Conservation (phyloP, 2,797 vertebrate species). For the Nyctibius grandis region DNA sequence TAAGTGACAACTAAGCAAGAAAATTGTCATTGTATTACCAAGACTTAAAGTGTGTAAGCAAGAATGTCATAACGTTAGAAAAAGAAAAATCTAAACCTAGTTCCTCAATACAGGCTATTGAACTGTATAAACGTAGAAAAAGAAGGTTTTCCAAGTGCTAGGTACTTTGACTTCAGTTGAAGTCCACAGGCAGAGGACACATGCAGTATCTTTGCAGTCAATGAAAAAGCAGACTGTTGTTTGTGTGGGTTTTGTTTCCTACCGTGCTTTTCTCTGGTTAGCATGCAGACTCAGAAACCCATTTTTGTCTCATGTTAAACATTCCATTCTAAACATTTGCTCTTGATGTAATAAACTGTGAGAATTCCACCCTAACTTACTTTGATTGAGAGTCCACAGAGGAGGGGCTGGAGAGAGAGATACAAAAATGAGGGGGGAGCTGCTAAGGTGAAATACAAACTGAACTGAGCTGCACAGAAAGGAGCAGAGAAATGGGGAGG, state of each 20-base stretch:
- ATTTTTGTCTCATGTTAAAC: neutral
- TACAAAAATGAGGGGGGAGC: neutral
- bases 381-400: neutral
- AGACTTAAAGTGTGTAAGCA: neutral
- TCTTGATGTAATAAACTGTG: neutral
- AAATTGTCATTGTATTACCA: neutral
- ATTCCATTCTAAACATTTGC: neutral
- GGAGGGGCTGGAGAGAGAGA: neutral
- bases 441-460: neutral
- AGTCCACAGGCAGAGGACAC: neutral
- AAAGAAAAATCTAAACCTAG: neutral
- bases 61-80: neutral
- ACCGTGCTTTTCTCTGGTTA: neutral
- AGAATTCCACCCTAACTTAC: neutral
- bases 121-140: neutral
- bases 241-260: neutral
- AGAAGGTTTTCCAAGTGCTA: neutral
- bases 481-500: neutral
- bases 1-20: neutral
- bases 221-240: neutral
- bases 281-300: neutral
- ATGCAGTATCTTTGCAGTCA: neutral
- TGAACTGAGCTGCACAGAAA: neutral
- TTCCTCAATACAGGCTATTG: neutral
- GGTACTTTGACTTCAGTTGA: neutral